These are phyloP conservation scores for Ceratothoa steindachneri DNA, from an alignment of 2,888 invertebrate genomes.

Conservation along the genomic window DNA sequence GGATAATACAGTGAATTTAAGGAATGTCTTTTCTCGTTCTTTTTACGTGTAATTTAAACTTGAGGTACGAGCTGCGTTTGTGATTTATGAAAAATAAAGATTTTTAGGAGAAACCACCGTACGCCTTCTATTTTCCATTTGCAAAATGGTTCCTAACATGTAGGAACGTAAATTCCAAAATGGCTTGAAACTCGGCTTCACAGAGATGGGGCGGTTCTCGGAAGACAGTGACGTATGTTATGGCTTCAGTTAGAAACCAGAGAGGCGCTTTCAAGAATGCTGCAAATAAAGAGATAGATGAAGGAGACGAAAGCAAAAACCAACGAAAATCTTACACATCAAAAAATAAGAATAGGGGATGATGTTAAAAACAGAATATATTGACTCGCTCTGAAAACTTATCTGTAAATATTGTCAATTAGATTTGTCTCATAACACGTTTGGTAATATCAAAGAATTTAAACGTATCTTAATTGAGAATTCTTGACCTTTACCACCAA, in stretches of 20 bases:
- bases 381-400: no score
- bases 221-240: background rate
- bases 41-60: no score
- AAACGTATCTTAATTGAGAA: no score
- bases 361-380: no score
- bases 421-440: no score
- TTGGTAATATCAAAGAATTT: no score
- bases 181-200: background rate
- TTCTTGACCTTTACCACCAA: no score
- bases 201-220: background rate
- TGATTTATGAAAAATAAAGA: background rate
- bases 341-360: no score
- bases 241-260: background rate
- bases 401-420: no score
- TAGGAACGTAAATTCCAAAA: background rate
- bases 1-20: background rate
- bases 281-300: conserved; percentile 9
- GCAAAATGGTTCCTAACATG: background rate
- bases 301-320: background rate
- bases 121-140: background rate
- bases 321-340: background rate
- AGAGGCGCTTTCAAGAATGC: conserved; percentile 2
- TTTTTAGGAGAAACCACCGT: background rate
- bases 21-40: no score
- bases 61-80: background rate